Conservation (phyloP, 1,140 invertebrate species). For the Sweltsa coloradensis region DNA sequence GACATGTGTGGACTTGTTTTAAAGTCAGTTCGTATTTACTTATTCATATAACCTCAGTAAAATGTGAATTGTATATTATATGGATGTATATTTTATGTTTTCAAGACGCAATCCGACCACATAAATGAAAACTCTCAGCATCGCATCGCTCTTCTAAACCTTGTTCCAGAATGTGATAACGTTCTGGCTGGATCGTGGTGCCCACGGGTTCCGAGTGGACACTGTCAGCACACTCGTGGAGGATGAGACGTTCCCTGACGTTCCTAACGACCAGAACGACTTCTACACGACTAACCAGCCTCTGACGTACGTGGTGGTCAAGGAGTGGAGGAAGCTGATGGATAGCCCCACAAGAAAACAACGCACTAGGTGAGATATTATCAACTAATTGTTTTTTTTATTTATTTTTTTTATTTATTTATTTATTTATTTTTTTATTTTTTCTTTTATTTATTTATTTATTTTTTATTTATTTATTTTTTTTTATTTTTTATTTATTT, state of each 20-base stretch:
- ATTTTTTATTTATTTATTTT: no score
- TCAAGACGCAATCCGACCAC: background rate
- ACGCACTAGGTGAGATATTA: slow-evolving; percentile 5
- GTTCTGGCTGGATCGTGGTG: slow-evolving; percentile 58
- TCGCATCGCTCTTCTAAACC: slow-evolving; percentile 1
- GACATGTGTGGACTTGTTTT: background rate
- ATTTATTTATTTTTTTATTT: background rate
- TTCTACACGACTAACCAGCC: slow-evolving; percentile 15
- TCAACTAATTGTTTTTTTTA: background rate
- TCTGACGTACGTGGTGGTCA: slow-evolving; percentile 45
- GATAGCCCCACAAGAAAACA: slow-evolving; percentile 36
- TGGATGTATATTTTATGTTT: background rate
- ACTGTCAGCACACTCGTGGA: slow-evolving; percentile 48
- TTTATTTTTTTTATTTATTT: background rate
- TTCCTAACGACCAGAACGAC: slow-evolving; percentile 14
- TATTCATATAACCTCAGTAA: background rate
- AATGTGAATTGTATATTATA: background rate
- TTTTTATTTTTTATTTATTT: no score
- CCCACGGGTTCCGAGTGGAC: slow-evolving; percentile 57
- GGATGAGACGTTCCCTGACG: slow-evolving; percentile 26
- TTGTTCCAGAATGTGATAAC: slow-evolving; percentile 44
- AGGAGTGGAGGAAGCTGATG: slow-evolving; percentile 45
- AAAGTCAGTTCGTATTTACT: background rate
- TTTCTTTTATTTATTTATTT: no score
- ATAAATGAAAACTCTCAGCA: no score